A percentile compares a stretch with the other conserved stretches of the same genome.
These are phyloP conservation scores for Fregata magnificens DNA, from an alignment of 2,113 vertebrate genomes.

Conservation along the genomic window DNA sequence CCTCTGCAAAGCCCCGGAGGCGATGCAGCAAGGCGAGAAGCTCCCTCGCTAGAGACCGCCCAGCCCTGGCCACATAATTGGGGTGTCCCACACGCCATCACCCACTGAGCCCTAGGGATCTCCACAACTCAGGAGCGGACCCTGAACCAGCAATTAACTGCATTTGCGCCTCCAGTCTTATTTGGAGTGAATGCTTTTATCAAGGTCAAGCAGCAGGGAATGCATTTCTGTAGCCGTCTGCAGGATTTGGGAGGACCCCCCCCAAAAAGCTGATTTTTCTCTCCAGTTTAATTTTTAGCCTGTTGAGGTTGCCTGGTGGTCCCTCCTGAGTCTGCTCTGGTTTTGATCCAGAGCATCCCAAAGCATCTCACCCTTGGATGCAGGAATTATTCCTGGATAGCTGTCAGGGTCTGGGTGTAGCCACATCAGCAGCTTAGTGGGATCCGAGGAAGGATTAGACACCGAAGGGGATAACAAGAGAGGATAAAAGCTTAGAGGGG, in stretches of 20 bases:
- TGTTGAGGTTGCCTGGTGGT: neutral
- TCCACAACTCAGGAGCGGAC: neutral
- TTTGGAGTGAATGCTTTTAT: neutral
- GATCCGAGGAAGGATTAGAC: neutral
- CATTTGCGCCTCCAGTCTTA: neutral
- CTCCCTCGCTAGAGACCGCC: neutral
- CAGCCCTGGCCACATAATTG: rapidly evolving
- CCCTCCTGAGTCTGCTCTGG: neutral
- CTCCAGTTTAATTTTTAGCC: conserved; percentile 18
- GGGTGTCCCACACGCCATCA: rapidly evolving
- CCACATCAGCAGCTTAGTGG: neutral
- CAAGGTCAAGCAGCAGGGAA: neutral
- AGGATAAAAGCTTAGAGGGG: neutral
- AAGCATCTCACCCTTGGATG: neutral
- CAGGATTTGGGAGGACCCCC: neutral
- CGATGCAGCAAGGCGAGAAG: neutral
- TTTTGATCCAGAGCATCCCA: neutral
- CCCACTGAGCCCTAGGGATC: neutral
- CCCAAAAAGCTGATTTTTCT: conserved; percentile 12
- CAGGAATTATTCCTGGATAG: neutral
- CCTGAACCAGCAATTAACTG: neutral
- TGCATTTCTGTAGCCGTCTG: neutral
- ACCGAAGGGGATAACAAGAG: conserved; percentile 16
- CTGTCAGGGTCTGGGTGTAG: neutral
- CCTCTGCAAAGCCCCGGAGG: neutral